Evolutionary conservation across 2,113 vertebrate species (phyloP), one percentile per base, ranked within the genome.

Genomic region (Eptatretus burgeri): DNA sequence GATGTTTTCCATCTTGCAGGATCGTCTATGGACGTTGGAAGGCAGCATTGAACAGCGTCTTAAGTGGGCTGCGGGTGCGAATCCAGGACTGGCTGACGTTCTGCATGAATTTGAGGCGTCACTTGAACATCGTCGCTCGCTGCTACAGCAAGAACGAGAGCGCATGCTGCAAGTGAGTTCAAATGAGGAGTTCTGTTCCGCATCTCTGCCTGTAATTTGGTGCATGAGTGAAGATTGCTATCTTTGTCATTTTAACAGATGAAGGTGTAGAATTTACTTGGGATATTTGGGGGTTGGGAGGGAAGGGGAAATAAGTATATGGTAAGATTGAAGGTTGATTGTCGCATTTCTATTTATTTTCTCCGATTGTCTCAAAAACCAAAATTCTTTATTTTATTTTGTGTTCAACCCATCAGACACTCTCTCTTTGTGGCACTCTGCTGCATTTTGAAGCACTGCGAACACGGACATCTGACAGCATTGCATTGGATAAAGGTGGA

Each of bases 41-140:
- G 82, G 81, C 50, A 93, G 91, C 72, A 98, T 98, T 52, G 91
- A 98, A 70, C 91, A 98, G 69, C 84, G 91, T 66, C 77, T 98
- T 56, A 98, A 98, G 68, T 98, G 91, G 91, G 91, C 91, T 1
- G 91, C 89, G 11, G 91, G 91, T 2, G 91, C 89, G 51, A 98
- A 98, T 72, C 89, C 89, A 10, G 82, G 86, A 0, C 68, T 98
- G 68, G 81, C 91, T 5, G 89, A 87, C 0, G 85, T 98, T 49
- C 76, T 98, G 64, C 91, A 95, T 74, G 91, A 98, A 76, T 98
- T 98, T 74, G 89, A 95, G 76, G 78, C 85, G 71, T 93, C 87
- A 50, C 93, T 98, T 72, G 76, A 80, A 1, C 85, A 98, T 71
- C 80, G 85, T 68, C 81, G 91, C 18, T 79, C 80, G 64, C 78